Conservation (phyloP, 2,888 invertebrate genomes). For the Pecten maximus region DNA sequence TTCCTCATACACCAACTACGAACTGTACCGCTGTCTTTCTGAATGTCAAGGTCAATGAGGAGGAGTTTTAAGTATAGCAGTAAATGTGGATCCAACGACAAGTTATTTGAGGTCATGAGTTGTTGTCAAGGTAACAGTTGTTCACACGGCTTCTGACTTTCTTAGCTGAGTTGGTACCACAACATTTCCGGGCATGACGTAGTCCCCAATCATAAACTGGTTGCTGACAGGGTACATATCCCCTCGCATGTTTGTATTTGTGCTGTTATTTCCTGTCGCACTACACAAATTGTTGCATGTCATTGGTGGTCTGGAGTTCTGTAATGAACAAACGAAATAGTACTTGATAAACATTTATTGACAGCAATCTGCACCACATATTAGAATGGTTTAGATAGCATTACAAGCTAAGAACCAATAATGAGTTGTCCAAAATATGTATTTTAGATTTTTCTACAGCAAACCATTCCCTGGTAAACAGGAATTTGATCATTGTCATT, state of each 20-base stretch:
- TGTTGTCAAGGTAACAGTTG: conserved; percentile 27
- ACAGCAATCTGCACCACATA: not conserved
- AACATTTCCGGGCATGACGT: conserved; percentile 84
- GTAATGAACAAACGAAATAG: not conserved
- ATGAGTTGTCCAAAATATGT: too few species aligned
- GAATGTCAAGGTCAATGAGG: not conserved
- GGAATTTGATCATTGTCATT: too few species aligned
- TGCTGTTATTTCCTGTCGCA: not conserved
- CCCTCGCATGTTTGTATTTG: conserved; percentile 67
- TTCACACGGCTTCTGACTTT: conserved; percentile 56
- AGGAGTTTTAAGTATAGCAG: conserved; percentile 2
- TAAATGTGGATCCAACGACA: not conserved
- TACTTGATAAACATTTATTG: not conserved
- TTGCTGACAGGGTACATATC: conserved; percentile 88
- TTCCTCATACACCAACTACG: not conserved
- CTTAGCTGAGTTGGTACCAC: conserved; percentile 57
- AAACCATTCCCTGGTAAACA: too few species aligned
- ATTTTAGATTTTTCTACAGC: too few species aligned
- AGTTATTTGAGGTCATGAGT: conserved; percentile 6
- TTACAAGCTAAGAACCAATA: too few species aligned
- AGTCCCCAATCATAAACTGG: conserved; percentile 90
- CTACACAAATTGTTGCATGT: conserved; percentile 9
- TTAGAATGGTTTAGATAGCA: too few species aligned
- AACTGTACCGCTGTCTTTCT: not conserved
- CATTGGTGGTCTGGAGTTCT: not conserved